These are phyloP conservation scores for Drosophila mimetica DNA, from an alignment of 2,888 invertebrate species.

Conservation along the genomic window DNA sequence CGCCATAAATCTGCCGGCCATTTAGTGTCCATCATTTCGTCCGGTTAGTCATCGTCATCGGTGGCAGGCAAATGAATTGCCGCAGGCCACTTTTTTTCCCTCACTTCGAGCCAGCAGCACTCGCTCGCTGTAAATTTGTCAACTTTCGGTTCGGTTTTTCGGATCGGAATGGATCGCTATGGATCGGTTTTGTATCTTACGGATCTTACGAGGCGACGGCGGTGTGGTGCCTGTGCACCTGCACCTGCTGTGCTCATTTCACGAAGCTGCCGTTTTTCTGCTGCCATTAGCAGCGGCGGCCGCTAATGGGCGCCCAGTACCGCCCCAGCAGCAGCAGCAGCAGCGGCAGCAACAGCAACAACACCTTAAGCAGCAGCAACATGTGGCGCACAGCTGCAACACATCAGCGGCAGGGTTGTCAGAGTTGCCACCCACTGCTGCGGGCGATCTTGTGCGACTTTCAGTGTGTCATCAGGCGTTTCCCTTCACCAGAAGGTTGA, in stretches of 20 bases:
- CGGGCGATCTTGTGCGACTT: slow-evolving; percentile 51
- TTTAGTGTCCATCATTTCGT: slow-evolving; percentile 76
- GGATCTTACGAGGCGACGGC: slow-evolving; percentile 26
- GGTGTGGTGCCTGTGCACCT: slow-evolving; percentile 55
- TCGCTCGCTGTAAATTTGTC: slow-evolving; percentile 72
- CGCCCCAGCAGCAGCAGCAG: slow-evolving; percentile 55
- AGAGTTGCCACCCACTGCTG: slow-evolving; percentile 77
- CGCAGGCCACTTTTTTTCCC: slow-evolving; percentile 62
- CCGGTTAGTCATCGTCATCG: slow-evolving; percentile 59
- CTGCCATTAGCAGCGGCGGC: slow-evolving; percentile 67
- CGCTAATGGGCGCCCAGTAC: slow-evolving; percentile 49
- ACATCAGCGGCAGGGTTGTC: slow-evolving; percentile 72
- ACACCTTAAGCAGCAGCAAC: slow-evolving; percentile 53
- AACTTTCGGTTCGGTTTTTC: slow-evolving; percentile 63
- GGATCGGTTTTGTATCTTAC: slow-evolving; percentile 29
- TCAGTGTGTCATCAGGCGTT: slow-evolving; percentile 73
- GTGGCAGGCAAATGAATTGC: slow-evolving; percentile 70
- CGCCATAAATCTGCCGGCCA: slow-evolving; percentile 75
- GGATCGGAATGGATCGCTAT: slow-evolving; percentile 23
- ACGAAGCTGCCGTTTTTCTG: slow-evolving; percentile 57
- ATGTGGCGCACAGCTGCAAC: slow-evolving; percentile 79
- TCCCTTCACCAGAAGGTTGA: slow-evolving; percentile 56
- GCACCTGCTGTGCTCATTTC: slow-evolving; percentile 77
- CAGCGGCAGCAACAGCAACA: slow-evolving; percentile 34
- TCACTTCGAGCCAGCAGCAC: slow-evolving; percentile 36